phyloP scores from a whole-genome alignment of 2,888 invertebrate genomes.

The Cryptocephalus moraei region DNA sequence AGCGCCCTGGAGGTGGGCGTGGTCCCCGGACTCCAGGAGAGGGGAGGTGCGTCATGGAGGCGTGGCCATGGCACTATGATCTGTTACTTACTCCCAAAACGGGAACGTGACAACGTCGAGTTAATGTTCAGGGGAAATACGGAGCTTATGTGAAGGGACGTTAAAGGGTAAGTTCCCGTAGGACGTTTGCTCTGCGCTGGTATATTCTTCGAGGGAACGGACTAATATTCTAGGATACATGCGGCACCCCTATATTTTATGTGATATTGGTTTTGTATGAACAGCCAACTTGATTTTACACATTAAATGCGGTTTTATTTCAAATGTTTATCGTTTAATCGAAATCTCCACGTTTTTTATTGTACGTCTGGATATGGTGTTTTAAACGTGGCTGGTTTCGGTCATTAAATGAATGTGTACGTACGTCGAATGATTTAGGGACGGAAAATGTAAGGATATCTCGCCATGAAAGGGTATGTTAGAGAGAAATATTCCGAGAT shows the following conservation, averaged over 20 bases:
- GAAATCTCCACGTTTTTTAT: conserved; percentile 18
- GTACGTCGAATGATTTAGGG: no score
- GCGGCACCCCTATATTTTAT: conserved; percentile 24
- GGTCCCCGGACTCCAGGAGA: conserved; percentile 10
- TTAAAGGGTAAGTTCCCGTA: no score
- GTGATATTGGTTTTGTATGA: conserved; percentile 24
- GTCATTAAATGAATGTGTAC: conserved; percentile 7
- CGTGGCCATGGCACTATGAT: conserved; percentile 23
- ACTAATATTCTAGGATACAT: background rate
- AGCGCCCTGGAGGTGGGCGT: conserved; percentile 19
- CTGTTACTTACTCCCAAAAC: conserved; percentile 3
- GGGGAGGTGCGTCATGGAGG: conserved; percentile 18
- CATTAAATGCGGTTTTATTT: conserved; percentile 27
- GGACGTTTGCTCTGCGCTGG: no score
- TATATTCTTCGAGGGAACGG: no score
- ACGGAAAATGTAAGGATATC: no score
- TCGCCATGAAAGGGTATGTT: no score
- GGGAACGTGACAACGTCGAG: no score
- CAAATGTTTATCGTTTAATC: conserved; percentile 27
- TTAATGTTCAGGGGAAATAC: no score
- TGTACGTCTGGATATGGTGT: conserved; percentile 16
- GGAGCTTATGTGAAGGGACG: no score
- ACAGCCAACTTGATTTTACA: conserved; percentile 31
- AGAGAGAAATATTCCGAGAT: no score
- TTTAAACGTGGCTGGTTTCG: conserved; percentile 13